Conservation (phyloP, 2,113 vertebrate species). For the Microtus oregoni region DNA sequence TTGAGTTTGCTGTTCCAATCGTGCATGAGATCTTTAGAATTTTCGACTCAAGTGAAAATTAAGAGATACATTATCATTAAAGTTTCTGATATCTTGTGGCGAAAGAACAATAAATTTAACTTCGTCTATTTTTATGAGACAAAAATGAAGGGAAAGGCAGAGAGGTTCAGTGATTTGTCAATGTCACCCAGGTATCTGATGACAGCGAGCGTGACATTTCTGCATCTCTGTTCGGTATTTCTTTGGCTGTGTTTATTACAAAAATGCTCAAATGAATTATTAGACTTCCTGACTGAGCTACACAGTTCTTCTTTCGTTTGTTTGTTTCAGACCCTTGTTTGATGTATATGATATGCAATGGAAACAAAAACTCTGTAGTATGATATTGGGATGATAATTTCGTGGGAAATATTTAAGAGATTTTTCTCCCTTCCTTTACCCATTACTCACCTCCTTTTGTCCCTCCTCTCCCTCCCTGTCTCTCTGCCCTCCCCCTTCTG, state of each 20-base stretch:
- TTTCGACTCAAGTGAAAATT: constrained; percentile 9
- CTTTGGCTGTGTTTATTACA: fast-evolving
- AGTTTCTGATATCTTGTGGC: background rate
- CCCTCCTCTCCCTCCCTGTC: background rate
- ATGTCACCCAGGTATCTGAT: background rate
- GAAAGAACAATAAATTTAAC: constrained; percentile 31
- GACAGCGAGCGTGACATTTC: background rate
- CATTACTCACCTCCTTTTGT: background rate
- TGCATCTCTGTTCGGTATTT: background rate
- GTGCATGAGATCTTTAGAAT: background rate
- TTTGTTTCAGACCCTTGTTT: background rate
- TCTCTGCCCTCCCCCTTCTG: background rate
- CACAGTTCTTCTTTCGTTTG: background rate
- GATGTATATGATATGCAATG: background rate
- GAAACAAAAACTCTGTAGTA: background rate
- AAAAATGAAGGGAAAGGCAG: background rate
- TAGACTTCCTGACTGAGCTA: background rate
- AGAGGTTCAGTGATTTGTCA: background rate
- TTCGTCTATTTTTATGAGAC: background rate
- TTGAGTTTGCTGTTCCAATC: background rate
- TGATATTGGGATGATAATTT: background rate
- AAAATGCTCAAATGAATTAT: background rate
- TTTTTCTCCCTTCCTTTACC: no score
- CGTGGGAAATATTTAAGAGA: background rate
- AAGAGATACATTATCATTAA: background rate